Evolutionary conservation across 1,140 invertebrate species (phyloP).

Genomic region (Metopolophium dirhodum): DNA sequence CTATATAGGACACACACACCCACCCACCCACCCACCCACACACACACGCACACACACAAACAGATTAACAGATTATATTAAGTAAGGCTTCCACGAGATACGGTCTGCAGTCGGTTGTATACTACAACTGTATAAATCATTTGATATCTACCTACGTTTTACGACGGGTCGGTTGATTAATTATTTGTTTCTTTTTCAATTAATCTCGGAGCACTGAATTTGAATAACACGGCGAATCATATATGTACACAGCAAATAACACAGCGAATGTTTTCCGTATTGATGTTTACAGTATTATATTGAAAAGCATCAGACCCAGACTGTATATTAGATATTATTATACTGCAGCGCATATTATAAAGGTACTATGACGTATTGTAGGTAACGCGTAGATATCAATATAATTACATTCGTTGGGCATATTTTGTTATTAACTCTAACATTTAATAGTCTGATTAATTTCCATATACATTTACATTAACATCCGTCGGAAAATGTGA

Average conservation of each 20-base stretch:
- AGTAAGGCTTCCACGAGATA: neutral
- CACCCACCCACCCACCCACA: no score
- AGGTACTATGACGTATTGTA: no score
- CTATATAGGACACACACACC: neutral
- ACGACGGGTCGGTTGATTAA: neutral
- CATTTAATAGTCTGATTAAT: neutral
- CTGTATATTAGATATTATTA: neutral
- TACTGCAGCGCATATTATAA: neutral
- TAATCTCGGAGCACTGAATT: neutral
- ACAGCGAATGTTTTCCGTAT: neutral
- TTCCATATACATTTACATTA: neutral
- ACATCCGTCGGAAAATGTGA: neutral
- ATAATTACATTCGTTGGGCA: neutral
- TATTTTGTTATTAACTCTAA: neutral
- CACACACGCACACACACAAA: neutral
- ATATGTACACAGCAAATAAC: neutral
- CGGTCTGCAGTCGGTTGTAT: neutral
- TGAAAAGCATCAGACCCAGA: neutral
- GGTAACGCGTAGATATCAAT: neutral
- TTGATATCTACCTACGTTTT: neutral
- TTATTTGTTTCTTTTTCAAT: neutral
- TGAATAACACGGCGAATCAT: neutral
- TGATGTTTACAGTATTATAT: neutral
- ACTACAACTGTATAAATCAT: neutral
- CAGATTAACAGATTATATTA: neutral